Base-by-base conservation (phyloP, 2,797 vertebrate genomes). In the Chrysocyon brachyurus region DNA sequence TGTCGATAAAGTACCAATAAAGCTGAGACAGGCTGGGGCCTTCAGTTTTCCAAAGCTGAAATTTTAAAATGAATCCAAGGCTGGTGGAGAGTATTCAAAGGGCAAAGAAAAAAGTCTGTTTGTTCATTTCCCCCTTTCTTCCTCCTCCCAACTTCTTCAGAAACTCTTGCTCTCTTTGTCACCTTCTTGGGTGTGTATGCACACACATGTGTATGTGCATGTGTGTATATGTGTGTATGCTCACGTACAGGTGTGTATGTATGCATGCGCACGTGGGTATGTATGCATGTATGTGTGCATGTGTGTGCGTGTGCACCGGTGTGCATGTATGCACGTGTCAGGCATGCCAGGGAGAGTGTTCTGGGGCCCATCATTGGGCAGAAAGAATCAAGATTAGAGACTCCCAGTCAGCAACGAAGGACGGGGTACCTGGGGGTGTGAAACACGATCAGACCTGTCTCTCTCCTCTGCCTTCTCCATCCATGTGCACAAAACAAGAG, bases 91-190 rank as follows among this genome's bases (percentile, higher is more conserved):
- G 26, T n/a, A 36, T 49, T 26, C 46, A 79, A 61, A 78, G 54
- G 77, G 31, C 40, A 91, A 89, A 87, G 95, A 56, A 72, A 81
- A 93, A 66, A 79, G 12, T 49, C 22, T 68, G 57, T 89, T 66
- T 31, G 68, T 63, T 82, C 28, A 31, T 40, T 81, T 26, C 6
- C 24, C 12, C 8, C 36, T 10, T 81, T 52, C 14, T 1, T 31
- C 16, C 49, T 24, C 59, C 19, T 70, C 28, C 33, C 36, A 8
- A 2, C 16, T 49, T 79, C 64, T 78, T 68, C 31, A 46, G 61
- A 73, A 68, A 70, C 54, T 22, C 40, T 84, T 40, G 36, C 40
- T 33, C 3, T 57, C 31, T 66, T 19, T 61, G 64, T 82, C 54
- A 40, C 17, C 63, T 79, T 61, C 22, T 72, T 22, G 28, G 6